A percentile compares a stretch with the other conserved stretches of the same genome.
Evolutionary conservation across 2,888 invertebrate genomes (phyloP).

Genomic region (Torymus tubicola): DNA sequence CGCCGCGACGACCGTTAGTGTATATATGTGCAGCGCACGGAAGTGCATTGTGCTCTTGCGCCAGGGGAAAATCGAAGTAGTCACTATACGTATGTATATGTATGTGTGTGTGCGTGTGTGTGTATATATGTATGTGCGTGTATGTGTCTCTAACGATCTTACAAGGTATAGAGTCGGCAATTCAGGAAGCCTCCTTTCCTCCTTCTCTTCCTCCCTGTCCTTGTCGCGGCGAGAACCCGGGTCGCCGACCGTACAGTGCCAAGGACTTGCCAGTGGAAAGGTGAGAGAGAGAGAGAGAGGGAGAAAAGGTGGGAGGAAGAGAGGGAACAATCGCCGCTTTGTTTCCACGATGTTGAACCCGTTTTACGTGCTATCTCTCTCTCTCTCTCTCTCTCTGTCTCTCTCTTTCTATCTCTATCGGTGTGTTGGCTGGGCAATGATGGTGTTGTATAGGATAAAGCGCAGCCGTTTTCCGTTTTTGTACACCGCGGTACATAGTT

Average conservation of each 20-base stretch:
- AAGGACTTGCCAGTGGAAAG: slow-evolving; percentile 64
- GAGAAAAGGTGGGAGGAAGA: slow-evolving; percentile 2
- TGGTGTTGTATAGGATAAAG: too few relatives aligned
- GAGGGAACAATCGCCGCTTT: slow-evolving; percentile 54
- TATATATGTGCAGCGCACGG: slow-evolving; percentile 50
- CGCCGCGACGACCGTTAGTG: slow-evolving; percentile 72
- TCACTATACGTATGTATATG: too few relatives aligned
- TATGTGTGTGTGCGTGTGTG: too few relatives aligned
- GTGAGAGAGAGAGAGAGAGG: background rate
- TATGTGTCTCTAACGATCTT: background rate
- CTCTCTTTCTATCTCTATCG: background rate
- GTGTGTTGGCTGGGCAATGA: too few relatives aligned
- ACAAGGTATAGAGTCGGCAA: slow-evolving; percentile 25
- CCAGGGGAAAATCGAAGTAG: background rate
- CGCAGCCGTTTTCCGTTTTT: too few relatives aligned
- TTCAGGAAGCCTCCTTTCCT: slow-evolving; percentile 38
- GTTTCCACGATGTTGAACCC: slow-evolving; percentile 41
- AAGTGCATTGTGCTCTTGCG: slow-evolving; percentile 62
- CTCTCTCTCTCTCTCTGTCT: background rate
- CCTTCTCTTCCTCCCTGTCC: slow-evolving; percentile 25
- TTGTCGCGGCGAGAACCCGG: slow-evolving; percentile 50
- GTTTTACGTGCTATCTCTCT: slow-evolving; percentile 12
- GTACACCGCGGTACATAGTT: too few relatives aligned
- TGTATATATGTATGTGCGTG: too few relatives aligned
- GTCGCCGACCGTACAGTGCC: slow-evolving; percentile 71